These are phyloP conservation scores for Neomorphus geoffroyi DNA, from an alignment of 2,797 vertebrate genomes.

Conservation along the genomic window DNA sequence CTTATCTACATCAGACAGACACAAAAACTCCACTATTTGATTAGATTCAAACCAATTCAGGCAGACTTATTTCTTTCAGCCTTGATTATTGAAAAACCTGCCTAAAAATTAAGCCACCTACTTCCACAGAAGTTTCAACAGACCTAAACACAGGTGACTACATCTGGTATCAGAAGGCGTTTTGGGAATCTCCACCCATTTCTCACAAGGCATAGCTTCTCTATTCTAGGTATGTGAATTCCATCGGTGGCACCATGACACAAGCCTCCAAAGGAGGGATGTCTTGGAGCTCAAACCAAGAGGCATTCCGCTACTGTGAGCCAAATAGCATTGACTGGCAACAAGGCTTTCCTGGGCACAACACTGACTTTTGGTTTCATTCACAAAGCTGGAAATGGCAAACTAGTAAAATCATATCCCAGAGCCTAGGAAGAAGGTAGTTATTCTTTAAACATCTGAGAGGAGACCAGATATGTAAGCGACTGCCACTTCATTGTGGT, in stretches of 20 bases:
- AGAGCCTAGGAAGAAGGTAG: background rate
- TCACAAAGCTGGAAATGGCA: background rate
- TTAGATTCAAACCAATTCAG: background rate
- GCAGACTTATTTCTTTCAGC: background rate
- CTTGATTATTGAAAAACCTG: background rate
- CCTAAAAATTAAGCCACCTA: background rate
- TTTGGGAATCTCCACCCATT: background rate
- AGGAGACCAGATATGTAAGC: background rate
- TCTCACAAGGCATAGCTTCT: background rate
- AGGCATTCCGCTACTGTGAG: background rate
- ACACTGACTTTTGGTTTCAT: background rate
- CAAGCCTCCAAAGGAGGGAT: background rate
- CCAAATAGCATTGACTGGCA: background rate
- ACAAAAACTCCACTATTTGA: background rate
- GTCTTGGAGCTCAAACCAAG: background rate
- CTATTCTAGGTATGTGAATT: background rate
- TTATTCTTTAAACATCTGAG: background rate
- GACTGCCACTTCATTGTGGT: background rate
- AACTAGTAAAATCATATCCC: background rate
- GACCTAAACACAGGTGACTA: background rate
- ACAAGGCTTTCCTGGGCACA: rapidly evolving
- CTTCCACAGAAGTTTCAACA: background rate
- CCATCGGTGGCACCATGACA: background rate
- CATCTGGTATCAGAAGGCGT: background rate
- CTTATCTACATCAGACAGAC: background rate